phyloP scores from a whole-genome alignment of 2,888 invertebrate genomes.

The Parasteatoda lunata region DNA sequence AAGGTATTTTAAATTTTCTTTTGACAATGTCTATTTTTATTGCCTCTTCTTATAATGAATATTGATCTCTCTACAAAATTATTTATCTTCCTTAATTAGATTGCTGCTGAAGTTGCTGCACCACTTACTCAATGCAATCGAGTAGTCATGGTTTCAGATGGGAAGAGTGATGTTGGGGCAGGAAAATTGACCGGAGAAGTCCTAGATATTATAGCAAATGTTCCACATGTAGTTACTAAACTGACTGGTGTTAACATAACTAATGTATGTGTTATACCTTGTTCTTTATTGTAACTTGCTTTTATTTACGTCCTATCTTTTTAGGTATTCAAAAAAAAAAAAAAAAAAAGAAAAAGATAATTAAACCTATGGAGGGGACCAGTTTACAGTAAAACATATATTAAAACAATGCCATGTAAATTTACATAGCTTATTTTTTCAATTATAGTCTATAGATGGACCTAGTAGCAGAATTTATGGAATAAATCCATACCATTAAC shows the following conservation, averaged over 20 bases:
- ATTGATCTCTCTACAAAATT: neutral
- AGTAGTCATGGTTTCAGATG: conserved; percentile 96
- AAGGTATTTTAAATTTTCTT: conserved; percentile 80
- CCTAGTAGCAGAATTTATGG: too few species aligned
- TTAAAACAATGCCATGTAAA: too few species aligned
- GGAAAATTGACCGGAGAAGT: conserved; percentile 95
- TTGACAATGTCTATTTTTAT: neutral
- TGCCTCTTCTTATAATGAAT: neutral
- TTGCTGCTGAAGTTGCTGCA: conserved; percentile 96
- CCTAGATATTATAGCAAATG: conserved; percentile 90
- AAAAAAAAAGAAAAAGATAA: too few species aligned
- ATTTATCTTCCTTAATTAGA: conserved; percentile 77
- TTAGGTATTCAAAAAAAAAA: too few species aligned
- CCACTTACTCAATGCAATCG: conserved; percentile 94
- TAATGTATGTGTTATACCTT: conserved; percentile 72
- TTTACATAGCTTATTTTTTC: too few species aligned
- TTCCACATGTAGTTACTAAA: conserved; percentile 91
- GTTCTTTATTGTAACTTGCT: too few species aligned
- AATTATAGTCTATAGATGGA: too few species aligned
- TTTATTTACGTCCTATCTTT: too few species aligned
- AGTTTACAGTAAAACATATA: too few species aligned
- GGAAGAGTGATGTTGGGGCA: conserved; percentile 89
- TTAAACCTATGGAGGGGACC: too few species aligned
- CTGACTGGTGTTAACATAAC: conserved; percentile 94
- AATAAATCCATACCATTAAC: too few species aligned